Conservation (phyloP, 2,888 invertebrate species). For the Drosophila recens region DNA sequence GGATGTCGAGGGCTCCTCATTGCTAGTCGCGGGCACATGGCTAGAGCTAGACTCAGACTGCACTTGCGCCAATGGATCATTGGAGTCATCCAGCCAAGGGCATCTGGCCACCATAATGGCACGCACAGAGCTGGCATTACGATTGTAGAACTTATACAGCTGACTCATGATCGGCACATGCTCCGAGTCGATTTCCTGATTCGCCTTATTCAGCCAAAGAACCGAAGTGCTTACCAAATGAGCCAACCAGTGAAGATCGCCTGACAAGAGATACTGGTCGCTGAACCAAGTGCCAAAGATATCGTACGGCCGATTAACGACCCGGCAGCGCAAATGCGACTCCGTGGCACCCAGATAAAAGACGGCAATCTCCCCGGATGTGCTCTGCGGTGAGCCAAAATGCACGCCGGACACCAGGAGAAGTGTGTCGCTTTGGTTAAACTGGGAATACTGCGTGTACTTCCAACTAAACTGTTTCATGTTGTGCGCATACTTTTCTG, state of each 20-base stretch:
- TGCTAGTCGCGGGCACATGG: background rate
- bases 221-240: slow-evolving; percentile 91
- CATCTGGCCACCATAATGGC: slow-evolving; percentile 92
- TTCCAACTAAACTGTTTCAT: slow-evolving; percentile 94
- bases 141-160: slow-evolving; percentile 91
- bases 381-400: slow-evolving; percentile 90
- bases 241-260: slow-evolving; percentile 92
- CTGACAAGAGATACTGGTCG: slow-evolving; percentile 92
- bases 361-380: slow-evolving; percentile 95
- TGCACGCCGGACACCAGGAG: slow-evolving; percentile 94
- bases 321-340: slow-evolving; percentile 90
- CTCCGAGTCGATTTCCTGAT: slow-evolving; percentile 92
- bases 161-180: slow-evolving; percentile 91
- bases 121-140: slow-evolving; percentile 92
- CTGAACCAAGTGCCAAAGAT: slow-evolving; percentile 96
- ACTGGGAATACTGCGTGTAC: slow-evolving; percentile 94
- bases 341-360: slow-evolving; percentile 89
- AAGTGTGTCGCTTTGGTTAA: slow-evolving; percentile 92
- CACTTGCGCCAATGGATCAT: slow-evolving; percentile 71
- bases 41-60: background rate
- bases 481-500: slow-evolving; percentile 90
- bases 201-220: slow-evolving; percentile 93
- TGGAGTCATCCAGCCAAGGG: slow-evolving; percentile 84
- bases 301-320: slow-evolving; percentile 93
- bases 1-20: slow-evolving; percentile 42